Evolutionary conservation across 1,140 invertebrate genomes (phyloP), one percentile per base, ranked within the genome.

Genomic region (Pectinophora gossypiella): DNA sequence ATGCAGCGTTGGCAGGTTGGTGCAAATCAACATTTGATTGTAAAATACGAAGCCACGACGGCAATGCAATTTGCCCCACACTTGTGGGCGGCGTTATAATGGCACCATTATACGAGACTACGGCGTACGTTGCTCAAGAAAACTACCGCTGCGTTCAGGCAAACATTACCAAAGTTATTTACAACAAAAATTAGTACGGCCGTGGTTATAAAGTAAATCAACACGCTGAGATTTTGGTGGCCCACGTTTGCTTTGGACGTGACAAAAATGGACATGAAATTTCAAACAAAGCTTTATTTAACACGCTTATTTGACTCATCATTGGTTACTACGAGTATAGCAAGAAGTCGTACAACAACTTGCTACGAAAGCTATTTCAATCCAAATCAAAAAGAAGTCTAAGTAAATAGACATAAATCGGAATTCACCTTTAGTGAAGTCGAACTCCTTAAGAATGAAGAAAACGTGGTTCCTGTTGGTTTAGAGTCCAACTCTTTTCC

Each of bases 1-100:
- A 82, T 82, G 66, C 72, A 67, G 61, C 69, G 64, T 72, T 77
- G 71, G 75, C 77, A 76, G 73, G 70, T 56, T 54, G 47, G 52
- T 66, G 68, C 77, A 80, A 83, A 83, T 83, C 82, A 85, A 80
- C 76, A 72, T 85, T 85, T 79, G 79, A 84, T 82, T 85, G 73
- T 85, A 83, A 83, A 81, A 77, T 82, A 77, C 75, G 70, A 61
- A 66, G 59, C 71, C 68, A 76, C 73, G 76, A 72, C 71, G 71
- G 75, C 70, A 71, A 77, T 78, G 76, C 79, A 83, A 84, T 82
- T 85, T 79, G 77, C 70, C 75, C 61, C 64, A 69, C 73, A 81
- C 72, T 78, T 72, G 82, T 85, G 79, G 82, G 77, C 80, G 82
- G 72, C 66, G 77, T 78, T 81, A 79, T 83, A 85, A 85, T 85